Evolutionary conservation across 2,888 invertebrate species (phyloP), one percentile per base, ranked within the genome.

Genomic region (Mycalesis mineus): DNA sequence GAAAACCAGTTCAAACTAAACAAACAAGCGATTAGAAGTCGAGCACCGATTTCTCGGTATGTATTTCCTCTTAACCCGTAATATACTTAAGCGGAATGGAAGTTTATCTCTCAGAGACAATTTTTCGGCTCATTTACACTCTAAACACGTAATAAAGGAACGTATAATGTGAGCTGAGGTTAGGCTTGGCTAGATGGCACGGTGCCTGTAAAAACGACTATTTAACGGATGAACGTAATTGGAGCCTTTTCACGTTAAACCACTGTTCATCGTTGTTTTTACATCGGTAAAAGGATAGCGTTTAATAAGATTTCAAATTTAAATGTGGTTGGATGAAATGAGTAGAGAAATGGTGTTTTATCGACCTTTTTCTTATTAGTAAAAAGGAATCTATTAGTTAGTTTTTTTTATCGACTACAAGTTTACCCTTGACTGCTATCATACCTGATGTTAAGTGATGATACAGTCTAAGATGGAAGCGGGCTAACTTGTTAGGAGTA

Each of bases 191-290:
- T 60, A 64, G 61, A 65, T 64, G 59, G 64, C 58, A 49, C 49
- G 44, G 50, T 48, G 59, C 53, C 60, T 63, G 60, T 63, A 60
- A 65, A 65, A 65, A 58, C 60, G 60, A 56, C 58, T 48, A 58
- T 58, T 61, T 58, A 58, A 56, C 52, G 44, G 58, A 51, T 54
- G 55, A 63, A 58, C 56, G 60, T 60, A 60, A 61, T 58, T 63
- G 58, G 55, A 55, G 41, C 47, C 37, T 51, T 42, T 31, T 44
- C 45, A 41, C 55, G 45, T 54, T 45, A 39, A 39, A 28, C 37
- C 37, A n/a, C 28, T 22, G 36, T 29, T 33, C 2, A 45, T 33
- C 14, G 33, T 7, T 28, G n/a, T 28, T 28, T 42, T 28, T 22
- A n/a, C 13, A 5, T 28, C 7, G 7, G n/a, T 28, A 6, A 44